Evolutionary conservation across 2,888 invertebrate species (phyloP).

Genomic region (Thereva nobilitata): DNA sequence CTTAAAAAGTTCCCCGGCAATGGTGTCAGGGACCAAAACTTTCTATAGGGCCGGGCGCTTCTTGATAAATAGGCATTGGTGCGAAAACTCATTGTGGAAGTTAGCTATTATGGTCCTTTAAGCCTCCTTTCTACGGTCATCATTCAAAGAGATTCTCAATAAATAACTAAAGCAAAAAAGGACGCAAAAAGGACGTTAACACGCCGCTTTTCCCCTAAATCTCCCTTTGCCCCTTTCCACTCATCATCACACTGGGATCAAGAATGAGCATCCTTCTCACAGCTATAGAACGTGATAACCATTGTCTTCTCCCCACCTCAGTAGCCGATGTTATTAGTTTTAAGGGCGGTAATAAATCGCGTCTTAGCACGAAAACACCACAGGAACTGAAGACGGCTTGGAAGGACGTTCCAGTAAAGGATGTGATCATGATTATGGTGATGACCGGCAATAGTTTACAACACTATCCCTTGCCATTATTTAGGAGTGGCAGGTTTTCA

Average conservation of each 20-base stretch:
- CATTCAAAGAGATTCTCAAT: neutral
- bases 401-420: neutral
- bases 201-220: neutral
- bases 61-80: conserved; percentile 6
- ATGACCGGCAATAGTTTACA: conserved; percentile 5
- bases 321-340: conserved; percentile 9
- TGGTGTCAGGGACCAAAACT: too few relatives aligned
- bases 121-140: neutral
- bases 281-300: neutral
- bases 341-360: conserved; percentile 14
- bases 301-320: neutral
- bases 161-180: neutral
- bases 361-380: conserved; percentile 2
- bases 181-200: neutral
- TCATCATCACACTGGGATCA: too few relatives aligned
- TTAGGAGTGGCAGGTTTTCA: too few relatives aligned
- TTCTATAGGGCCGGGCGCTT: neutral
- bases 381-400: conserved; percentile 17
- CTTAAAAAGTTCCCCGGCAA: too few relatives aligned
- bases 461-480: too few relatives aligned
- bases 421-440: conserved; percentile 24
- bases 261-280: neutral
- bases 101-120: too few relatives aligned
- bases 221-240: neutral
- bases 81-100: neutral